phyloP scores from a whole-genome alignment of 2,888 invertebrate species.

The Drosophila colorata region DNA sequence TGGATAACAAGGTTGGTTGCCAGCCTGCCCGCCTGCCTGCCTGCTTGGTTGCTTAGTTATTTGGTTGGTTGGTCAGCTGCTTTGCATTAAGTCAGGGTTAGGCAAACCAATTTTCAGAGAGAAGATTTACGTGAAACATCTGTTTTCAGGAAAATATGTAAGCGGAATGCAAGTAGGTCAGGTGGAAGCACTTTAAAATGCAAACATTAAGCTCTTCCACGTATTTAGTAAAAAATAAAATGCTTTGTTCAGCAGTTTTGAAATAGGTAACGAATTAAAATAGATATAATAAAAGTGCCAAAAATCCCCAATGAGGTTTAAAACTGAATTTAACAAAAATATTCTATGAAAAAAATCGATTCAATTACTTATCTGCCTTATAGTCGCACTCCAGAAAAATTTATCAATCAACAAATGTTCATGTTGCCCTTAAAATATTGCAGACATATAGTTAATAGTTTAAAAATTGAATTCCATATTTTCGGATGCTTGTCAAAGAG shows the following conservation, averaged over 20 bases:
- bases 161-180: slow-evolving; percentile 43
- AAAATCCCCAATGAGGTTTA: not conserved
- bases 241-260: not conserved
- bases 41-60: slow-evolving; percentile 16
- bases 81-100: slow-evolving; percentile 70
- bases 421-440: too few species aligned
- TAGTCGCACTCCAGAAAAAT: too few species aligned
- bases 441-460: too few species aligned
- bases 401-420: too few species aligned
- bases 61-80: slow-evolving; percentile 60
- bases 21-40: not conserved
- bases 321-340: too few species aligned
- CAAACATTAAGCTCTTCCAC: slow-evolving; percentile 31
- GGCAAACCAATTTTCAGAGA: slow-evolving; percentile 44
- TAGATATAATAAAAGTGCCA: not conserved
- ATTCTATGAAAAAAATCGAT: too few species aligned
- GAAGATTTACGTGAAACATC: slow-evolving; percentile 50
- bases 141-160: slow-evolving; percentile 37
- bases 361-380: too few species aligned
- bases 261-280: not conserved
- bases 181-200: slow-evolving; percentile 35
- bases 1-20: slow-evolving; percentile 36
- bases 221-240: slow-evolving; percentile 8
- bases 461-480: too few species aligned
- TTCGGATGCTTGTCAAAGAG: too few species aligned